These are phyloP conservation scores for Indicator indicator DNA, from an alignment of 2,113 vertebrate species.

Conservation along the genomic window DNA sequence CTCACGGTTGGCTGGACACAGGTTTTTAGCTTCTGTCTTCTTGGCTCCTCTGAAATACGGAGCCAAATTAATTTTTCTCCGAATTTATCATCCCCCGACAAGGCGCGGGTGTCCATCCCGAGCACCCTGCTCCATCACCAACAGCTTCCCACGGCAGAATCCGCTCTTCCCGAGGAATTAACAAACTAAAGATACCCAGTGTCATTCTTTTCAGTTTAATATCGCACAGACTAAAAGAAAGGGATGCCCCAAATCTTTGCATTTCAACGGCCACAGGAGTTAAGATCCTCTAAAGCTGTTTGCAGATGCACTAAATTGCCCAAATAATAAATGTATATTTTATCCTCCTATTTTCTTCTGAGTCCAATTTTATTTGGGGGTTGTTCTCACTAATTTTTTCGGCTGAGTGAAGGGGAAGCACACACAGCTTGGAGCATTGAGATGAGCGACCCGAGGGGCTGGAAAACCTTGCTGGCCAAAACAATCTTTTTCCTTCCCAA, in stretches of 20 bases:
- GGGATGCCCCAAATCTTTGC: not conserved
- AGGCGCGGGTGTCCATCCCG: not conserved
- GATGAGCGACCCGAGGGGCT: not conserved
- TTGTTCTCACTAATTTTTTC: not conserved
- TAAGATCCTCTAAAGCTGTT: not conserved
- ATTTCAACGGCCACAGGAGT: not conserved
- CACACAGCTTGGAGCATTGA: not conserved
- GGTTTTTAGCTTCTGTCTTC: not conserved
- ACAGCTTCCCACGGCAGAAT: not conserved
- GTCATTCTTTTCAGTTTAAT: not conserved
- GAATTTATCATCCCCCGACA: not conserved
- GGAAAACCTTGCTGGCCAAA: not conserved
- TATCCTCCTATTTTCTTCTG: not conserved
- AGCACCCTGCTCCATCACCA: not conserved
- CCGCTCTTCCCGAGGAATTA: not conserved
- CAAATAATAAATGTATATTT: not conserved
- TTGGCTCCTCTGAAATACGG: not conserved
- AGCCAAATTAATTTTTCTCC: not conserved
- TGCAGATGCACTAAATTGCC: not conserved
- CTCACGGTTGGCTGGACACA: not conserved
- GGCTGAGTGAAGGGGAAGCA: not conserved
- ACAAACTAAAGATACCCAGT: not conserved
- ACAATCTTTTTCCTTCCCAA: not conserved
- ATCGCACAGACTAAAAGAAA: not conserved
- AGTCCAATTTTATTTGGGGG: accelerated